phyloP scores from a whole-genome alignment of 1,140 invertebrate species.

The Chironomus tepperi region DNA sequence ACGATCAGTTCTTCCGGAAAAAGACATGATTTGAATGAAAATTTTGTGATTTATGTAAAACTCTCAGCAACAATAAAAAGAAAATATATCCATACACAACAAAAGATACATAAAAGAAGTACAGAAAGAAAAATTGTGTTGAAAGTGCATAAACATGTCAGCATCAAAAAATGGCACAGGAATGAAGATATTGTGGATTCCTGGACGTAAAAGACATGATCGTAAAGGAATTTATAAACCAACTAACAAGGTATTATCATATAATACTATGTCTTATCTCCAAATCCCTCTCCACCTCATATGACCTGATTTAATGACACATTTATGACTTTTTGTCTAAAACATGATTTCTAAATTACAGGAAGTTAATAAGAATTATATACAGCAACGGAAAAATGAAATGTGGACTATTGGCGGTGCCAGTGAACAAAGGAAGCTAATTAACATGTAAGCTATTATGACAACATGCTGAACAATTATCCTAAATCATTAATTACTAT shows the following conservation, averaged over 20 bases:
- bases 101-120: too few relatives aligned
- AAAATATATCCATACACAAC: not conserved
- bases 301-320: not conserved
- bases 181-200: constrained; percentile 9
- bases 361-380: not conserved
- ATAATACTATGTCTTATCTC: not conserved
- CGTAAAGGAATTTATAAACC: not conserved
- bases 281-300: not conserved
- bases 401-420: not conserved
- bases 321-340: not conserved
- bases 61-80: not conserved
- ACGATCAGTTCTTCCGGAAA: not conserved
- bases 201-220: not conserved
- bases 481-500: not conserved
- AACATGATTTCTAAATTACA: not conserved
- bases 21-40: not conserved
- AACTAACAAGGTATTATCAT: not conserved
- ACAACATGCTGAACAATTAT: not conserved
- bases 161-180: constrained; percentile 2
- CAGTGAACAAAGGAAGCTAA: not conserved
- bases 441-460: not conserved
- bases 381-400: constrained; percentile 9
- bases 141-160: not conserved
- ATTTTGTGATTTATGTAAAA: not conserved
- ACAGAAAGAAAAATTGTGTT: not conserved